phyloP scores from a whole-genome alignment of 2,888 invertebrate species.

The Pimpla rufipes region DNA sequence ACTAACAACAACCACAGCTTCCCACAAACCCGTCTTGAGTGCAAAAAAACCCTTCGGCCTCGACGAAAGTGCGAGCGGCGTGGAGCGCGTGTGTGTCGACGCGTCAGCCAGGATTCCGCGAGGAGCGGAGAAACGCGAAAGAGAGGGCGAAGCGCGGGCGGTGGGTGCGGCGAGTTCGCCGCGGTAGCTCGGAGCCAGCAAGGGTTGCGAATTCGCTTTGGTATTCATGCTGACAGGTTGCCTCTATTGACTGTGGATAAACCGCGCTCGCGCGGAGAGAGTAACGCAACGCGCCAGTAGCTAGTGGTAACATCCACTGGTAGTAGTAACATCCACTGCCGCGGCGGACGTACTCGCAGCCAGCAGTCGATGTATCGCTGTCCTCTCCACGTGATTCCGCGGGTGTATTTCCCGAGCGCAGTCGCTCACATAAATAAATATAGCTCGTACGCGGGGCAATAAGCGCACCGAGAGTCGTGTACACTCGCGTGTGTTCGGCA shows the following conservation, averaged over 20 bases:
- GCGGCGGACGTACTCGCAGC: no score
- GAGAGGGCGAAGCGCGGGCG: conserved; percentile 10
- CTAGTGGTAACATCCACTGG: conserved; percentile 27
- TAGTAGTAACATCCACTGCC: conserved; percentile 8
- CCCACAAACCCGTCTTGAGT: neutral
- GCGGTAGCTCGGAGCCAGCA: conserved; percentile 6
- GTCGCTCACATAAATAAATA: conserved; percentile 56
- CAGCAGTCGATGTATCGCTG: conserved; percentile 22
- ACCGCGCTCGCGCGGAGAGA: conserved; percentile 70
- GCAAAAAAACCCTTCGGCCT: neutral
- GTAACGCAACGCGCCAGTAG: conserved; percentile 63
- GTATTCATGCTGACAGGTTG: conserved; percentile 83
- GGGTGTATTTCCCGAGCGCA: conserved; percentile 25
- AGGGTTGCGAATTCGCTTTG: conserved; percentile 75
- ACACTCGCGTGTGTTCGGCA: conserved; percentile 5
- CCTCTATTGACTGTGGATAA: conserved; percentile 83
- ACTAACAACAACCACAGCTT: neutral
- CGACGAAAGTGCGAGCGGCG: conserved; percentile 26
- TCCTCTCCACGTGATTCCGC: neutral
- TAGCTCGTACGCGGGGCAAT: conserved; percentile 26
- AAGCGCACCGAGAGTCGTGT: conserved; percentile 17
- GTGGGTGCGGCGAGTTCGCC: no score
- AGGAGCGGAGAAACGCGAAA: conserved; percentile 17
- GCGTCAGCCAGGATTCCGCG: neutral
- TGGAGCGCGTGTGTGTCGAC: conserved; percentile 30